Evolutionary conservation across 2,888 invertebrate species (phyloP), one percentile per base, ranked within the genome.

Genomic region (Psylliodes chrysocephalus): DNA sequence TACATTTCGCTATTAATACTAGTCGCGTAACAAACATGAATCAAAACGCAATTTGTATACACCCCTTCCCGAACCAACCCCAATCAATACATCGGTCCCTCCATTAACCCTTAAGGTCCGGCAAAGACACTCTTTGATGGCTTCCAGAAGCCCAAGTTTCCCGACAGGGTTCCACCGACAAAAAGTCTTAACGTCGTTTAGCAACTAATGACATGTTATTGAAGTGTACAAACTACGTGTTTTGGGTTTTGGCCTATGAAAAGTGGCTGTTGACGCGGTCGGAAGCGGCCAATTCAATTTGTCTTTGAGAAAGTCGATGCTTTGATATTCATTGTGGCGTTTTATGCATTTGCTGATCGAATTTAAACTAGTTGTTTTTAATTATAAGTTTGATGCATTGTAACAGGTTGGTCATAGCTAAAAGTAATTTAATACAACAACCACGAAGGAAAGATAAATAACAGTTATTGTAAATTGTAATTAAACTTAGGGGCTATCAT

Each of bases 61-160:
- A 33, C 10, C 10, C 2, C 35, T 12, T 35, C 42, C 17, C 18
- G 5, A 17, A 12, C 42, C 2, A 5, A 17, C 18, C 42, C 42
- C n/a, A 42, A 28, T 25, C 25, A 30, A 49, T 49, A 15, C 8
- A 14, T 30, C 44, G 28, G 14, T 15, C 54, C 47, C 14, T 59
- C 65, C 51, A 59, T 66, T 66, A 55, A 53, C 19, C 46, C 47
- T 18, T 28, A 44, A 59, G 46, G 62, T 53, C 33, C 53, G 42
- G 54, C 49, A 49, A 57, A 59, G 59, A 49, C 12, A 15, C 15
- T 66, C 65, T 57, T 57, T 52, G 59, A 62, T 35, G 77, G 74
- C 77, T 76, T 77, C 76, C 77, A 75, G 74, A 73, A 73, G 71
- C 72, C 73, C 64, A 78, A 77, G 74, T 78, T 76, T 65, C 73